Base-by-base conservation (phyloP, 2,797 vertebrate genomes). In the Hephaestus fuliginosus region DNA sequence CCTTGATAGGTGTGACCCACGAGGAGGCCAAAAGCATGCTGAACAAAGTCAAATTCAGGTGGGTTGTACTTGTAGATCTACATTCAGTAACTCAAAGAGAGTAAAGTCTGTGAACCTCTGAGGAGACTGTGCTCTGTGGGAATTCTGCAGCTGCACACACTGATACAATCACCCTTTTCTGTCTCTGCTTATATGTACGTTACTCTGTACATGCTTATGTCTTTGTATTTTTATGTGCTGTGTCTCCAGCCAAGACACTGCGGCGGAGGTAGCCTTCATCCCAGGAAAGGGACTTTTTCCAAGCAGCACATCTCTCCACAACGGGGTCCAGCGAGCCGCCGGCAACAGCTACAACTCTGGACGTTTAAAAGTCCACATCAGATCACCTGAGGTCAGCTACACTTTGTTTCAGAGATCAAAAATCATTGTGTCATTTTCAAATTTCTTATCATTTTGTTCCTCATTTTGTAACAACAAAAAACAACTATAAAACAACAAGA, bases 11-110 rank as follows among this genome's bases (percentile, higher is more conserved):
- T 20, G 92, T 97, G 78, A 97, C 97, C 0, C 89, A 96, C 0
- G 97, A 98, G 82, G 97, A 98, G 89, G 97, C 97, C 82, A 97
- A 96, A 86, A 94, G 94, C 88, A 92, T 96, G 78, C 86, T 97
- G 80, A 95, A 94, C 90, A 97, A 96, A 93, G 95, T 95, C 85
- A 96, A 97, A 84, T 86, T 94, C 88, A 96, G 96, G 97, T 98
- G 81, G 49, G 87, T 58, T 36, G 4, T 51, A 33, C 48, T 28
- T 7, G 15, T 28, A 60, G 6, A 25, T 56, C 5, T 18, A 33
- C 14, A 36, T 8, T 39, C 36, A 39, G 7, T 39, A 39, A 39
- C 12, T 55, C 2, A 69, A 55, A 44, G 3, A 17, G 10, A 60
- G 13, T 20, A 41, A 33, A 39, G 1, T 55, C 39, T 73, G 25